Conservation (phyloP, 2,113 vertebrate species). For the Bufo gargarizans region DNA sequence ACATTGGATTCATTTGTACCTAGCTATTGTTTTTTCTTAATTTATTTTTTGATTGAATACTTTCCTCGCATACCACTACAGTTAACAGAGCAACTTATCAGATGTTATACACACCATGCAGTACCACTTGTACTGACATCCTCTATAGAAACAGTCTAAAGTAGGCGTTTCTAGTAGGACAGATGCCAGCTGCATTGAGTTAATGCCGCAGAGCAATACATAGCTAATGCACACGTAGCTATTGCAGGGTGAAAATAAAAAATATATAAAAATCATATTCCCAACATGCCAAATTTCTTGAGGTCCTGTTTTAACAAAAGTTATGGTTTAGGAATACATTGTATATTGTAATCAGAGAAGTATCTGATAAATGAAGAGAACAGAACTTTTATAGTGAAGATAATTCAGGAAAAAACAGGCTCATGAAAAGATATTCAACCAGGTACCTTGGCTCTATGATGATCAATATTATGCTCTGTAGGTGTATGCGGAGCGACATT, state of each 20-base stretch:
- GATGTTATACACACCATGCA: constrained; percentile 92
- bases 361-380: constrained; percentile 74
- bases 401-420: constrained; percentile 70
- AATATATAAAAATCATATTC: constrained; percentile 55
- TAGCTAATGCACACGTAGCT: constrained; percentile 75
- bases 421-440: constrained; percentile 87
- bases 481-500: not conserved
- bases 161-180: constrained; percentile 83
- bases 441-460: constrained; percentile 70
- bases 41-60: constrained; percentile 37
- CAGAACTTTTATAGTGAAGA: constrained; percentile 73
- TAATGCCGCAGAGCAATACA: constrained; percentile 78
- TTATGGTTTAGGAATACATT: constrained; percentile 68
- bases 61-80: constrained; percentile 91
- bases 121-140: constrained; percentile 84
- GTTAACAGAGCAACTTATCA: constrained; percentile 83
- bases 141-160: constrained; percentile 84
- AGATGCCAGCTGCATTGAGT: constrained; percentile 89
- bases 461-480: constrained; percentile 48
- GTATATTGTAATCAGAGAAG: constrained; percentile 66
- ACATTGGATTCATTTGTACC: not conserved
- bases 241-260: constrained; percentile 65
- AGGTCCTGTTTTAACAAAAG: constrained; percentile 66
- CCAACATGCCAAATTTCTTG: constrained; percentile 77
- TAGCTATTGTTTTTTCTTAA: not conserved